Evolutionary conservation across 92 coral and sea anemone species (phyloP).

Genomic region (Isaurus tuberculatus): DNA sequence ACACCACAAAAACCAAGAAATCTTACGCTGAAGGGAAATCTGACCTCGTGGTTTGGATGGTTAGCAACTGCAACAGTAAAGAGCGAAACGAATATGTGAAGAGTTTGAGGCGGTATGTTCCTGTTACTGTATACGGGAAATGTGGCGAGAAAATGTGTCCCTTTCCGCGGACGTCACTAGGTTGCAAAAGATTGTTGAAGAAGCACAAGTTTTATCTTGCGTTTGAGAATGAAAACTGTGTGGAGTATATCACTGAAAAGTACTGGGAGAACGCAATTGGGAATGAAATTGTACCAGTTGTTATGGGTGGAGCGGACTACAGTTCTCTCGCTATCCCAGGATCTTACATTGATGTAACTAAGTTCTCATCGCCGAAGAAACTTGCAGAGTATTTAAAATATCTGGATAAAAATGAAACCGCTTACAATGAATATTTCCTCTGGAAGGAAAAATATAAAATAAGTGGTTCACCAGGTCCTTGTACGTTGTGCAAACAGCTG

Average conservation of each 20-base stretch:
- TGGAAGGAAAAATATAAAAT: constrained; percentile 60
- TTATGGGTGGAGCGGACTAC: constrained; percentile 70
- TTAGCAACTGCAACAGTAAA: constrained; percentile 67
- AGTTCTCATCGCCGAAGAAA: constrained; percentile 56
- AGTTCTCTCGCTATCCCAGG: constrained; percentile 56
- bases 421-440: constrained; percentile 56
- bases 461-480: constrained; percentile 64
- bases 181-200: constrained; percentile 44
- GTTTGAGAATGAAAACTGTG: constrained; percentile 66
- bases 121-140: constrained; percentile 63
- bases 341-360: constrained; percentile 65
- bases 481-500: constrained; percentile 72
- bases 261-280: constrained; percentile 74
- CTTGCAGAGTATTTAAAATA: constrained; percentile 57
- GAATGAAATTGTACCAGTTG: constrained; percentile 65
- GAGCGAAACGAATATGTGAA: constrained; percentile 65
- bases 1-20: constrained; percentile 8
- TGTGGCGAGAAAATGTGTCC: constrained; percentile 65
- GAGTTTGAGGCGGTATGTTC: constrained; percentile 51
- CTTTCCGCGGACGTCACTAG: constrained; percentile 53
- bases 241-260: constrained; percentile 66
- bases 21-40: constrained; percentile 54
- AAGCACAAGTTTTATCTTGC: constrained; percentile 68
- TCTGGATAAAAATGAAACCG: constrained; percentile 49
- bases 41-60: constrained; percentile 78